These are phyloP conservation scores for Physocephala rufipes DNA, from an alignment of 2,888 invertebrate species.

Conservation along the genomic window DNA sequence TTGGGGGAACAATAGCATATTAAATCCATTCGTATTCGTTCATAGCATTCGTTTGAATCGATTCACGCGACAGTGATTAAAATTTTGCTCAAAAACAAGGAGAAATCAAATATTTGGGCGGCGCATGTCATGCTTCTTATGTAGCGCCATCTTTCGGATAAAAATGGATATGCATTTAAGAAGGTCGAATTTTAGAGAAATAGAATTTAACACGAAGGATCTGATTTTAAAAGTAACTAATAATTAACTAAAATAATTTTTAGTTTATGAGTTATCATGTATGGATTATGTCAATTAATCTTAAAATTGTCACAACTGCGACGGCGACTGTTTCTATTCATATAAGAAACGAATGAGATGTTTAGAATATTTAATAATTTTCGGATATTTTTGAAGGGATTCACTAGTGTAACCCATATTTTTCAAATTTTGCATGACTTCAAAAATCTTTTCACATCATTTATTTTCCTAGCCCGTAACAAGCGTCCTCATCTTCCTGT, in stretches of 20 bases:
- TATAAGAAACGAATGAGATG: no score
- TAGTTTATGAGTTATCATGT: no score
- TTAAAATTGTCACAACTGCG: no score
- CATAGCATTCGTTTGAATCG: not conserved
- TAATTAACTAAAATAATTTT: no score
- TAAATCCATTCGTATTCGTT: not conserved
- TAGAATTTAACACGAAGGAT: no score
- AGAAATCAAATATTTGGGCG: not conserved
- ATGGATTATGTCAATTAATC: no score
- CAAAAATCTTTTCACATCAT: not conserved
- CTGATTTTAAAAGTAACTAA: no score
- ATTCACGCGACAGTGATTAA: not conserved
- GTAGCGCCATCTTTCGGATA: slow-evolving; percentile 33
- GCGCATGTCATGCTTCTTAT: slow-evolving; percentile 2
- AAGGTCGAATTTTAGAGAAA: no score
- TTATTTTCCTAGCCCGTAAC: not conserved
- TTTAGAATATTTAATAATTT: no score
- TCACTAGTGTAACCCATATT: no score
- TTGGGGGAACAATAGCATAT: not conserved
- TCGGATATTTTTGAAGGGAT: no score
- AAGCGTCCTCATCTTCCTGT: not conserved
- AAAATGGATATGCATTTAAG: not conserved
- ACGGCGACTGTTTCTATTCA: no score
- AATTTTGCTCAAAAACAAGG: not conserved
- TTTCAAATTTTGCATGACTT: not conserved